These are phyloP conservation scores for Scelioninae gen. 2 DNA, from an alignment of 2,888 invertebrate species.

Conservation along the genomic window DNA sequence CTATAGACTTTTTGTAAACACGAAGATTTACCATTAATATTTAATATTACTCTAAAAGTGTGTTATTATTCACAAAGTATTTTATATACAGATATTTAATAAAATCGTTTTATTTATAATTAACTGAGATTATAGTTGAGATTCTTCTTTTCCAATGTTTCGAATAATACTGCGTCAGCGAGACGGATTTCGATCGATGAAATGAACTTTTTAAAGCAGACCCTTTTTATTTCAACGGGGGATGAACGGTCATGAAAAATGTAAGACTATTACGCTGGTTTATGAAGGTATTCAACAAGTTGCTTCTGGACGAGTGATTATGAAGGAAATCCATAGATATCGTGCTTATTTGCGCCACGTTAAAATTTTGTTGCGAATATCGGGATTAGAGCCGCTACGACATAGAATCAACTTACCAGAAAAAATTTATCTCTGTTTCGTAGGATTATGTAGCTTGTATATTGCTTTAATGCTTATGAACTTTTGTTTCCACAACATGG, in stretches of 20 bases:
- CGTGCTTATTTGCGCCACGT: constrained; percentile 7
- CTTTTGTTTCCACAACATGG: constrained; percentile 9
- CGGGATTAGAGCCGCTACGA: constrained; percentile 25
- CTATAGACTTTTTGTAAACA: constrained; percentile 71
- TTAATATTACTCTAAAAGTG: constrained; percentile 30
- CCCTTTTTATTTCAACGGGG: constrained; percentile 1
- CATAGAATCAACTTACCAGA: not conserved
- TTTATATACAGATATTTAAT: constrained; percentile 45
- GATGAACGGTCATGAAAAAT: constrained; percentile 33
- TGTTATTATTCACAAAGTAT: constrained; percentile 32
- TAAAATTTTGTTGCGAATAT: constrained; percentile 19
- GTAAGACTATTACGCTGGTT: constrained; percentile 3
- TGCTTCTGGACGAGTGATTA: constrained; percentile 15
- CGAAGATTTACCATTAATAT: constrained; percentile 19
- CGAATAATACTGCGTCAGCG: not conserved
- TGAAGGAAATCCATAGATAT: constrained; percentile 23
- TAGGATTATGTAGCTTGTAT: not conserved
- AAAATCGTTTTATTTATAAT: constrained; percentile 39
- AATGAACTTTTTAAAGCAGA: not conserved
- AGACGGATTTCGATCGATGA: constrained; percentile 20
- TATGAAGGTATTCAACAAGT: not conserved
- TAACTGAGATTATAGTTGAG: not conserved
- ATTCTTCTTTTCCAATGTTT: not conserved
- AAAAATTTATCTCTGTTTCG: not conserved
- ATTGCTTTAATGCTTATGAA: constrained; percentile 3